phyloP scores from a whole-genome alignment of 2,797 vertebrate genomes.

The Malurus splendens region DNA sequence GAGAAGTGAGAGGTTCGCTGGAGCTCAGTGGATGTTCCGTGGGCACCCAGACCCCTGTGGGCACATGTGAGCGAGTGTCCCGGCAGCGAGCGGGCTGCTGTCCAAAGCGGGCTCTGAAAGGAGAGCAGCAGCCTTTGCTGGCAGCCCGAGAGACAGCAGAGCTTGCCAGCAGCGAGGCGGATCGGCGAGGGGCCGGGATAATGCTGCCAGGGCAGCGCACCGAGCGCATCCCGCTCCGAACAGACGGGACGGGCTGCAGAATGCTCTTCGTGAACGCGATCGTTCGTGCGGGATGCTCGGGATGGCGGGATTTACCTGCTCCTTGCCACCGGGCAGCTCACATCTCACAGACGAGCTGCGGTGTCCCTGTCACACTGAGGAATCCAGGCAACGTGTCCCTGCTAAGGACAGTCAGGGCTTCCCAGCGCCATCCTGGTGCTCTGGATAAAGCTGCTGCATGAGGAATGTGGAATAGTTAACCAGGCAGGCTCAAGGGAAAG shows the following conservation, averaged over 20 bases:
- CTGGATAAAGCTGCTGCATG: background rate
- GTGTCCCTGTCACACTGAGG: rapidly evolving
- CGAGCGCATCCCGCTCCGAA: background rate
- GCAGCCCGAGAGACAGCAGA: background rate
- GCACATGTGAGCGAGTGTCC: background rate
- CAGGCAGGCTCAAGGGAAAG: background rate
- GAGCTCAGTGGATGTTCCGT: background rate
- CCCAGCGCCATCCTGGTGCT: background rate
- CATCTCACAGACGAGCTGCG: background rate
- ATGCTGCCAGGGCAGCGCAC: background rate
- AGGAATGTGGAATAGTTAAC: background rate
- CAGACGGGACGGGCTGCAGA: background rate
- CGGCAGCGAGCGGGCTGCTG: background rate
- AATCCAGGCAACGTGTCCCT: rapidly evolving
- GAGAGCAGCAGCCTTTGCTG: background rate
- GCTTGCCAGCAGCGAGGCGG: background rate
- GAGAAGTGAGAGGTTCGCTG: background rate
- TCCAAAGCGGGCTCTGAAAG: background rate
- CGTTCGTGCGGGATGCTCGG: background rate
- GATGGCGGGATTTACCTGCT: background rate
- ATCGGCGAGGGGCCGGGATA: background rate
- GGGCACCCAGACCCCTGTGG: background rate
- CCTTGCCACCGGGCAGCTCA: rapidly evolving
- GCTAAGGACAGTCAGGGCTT: background rate
- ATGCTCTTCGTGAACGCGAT: background rate